Evolutionary conservation across 2,888 invertebrate genomes (phyloP), one percentile per base, ranked within the genome.

Genomic region (Agrotis ipsilon): DNA sequence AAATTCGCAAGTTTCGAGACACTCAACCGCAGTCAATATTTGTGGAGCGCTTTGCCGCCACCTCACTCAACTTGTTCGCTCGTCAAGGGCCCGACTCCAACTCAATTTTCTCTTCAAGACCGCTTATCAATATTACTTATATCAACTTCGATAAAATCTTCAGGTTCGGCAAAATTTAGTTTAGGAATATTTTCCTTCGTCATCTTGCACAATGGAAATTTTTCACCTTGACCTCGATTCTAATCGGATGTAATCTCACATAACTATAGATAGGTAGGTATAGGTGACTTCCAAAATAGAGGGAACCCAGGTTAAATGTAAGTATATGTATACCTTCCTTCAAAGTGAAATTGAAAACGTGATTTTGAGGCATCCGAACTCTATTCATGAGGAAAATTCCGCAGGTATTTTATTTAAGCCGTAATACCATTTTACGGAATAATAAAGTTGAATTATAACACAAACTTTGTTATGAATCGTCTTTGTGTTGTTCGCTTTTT

Each of bases 21-120:
- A 85, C 88, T 89, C 82, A 76, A 82, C 88, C 85, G 84, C 87
- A 88, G 90, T 88, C 89, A 92, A 93, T 92, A 92, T 93, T 93
- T 91, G 89, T 82, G 68, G 74, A 89, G 86, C 89, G 87, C 89
- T 92, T 88, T 85, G 82, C 81, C 82, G 85, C 80, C 90, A 89
- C 89, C 89, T 87, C 87, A 86, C 88, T 86, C 84, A 85, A 87
- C 85, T 87, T 82, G 78, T 79, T 80, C 72, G 79, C 78, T 80
- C 78, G 81, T 80, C 70, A 84, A 85, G 82, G 78, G 80, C 75
- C 81, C 78, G 89, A 91, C 88, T 88, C 88, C 85, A 89, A 91
- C 90, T 89, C 88, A 91, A 92, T 91, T 93, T 91, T 86, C 88
- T 85, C 84, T 80, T 81, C 78, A 86, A 88, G 84, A 84, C 82